These are phyloP conservation scores for Drosophila bocki DNA, from an alignment of 1,140 invertebrate genomes.

Conservation along the genomic window DNA sequence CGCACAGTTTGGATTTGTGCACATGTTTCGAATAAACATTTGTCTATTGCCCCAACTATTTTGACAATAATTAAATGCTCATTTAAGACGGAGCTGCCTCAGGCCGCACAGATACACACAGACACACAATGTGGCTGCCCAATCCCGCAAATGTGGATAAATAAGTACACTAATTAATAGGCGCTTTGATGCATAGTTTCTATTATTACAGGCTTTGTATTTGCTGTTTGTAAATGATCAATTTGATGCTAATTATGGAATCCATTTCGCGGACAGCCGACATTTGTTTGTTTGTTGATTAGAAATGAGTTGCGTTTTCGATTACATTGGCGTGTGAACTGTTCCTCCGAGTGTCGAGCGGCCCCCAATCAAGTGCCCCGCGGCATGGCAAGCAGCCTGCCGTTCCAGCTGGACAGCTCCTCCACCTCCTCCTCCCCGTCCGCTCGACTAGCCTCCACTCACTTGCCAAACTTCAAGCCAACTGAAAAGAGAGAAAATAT, in stretches of 20 bases:
- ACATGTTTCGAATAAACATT: conserved; percentile 43
- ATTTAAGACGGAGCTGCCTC: conserved; percentile 1
- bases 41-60: conserved; percentile 30
- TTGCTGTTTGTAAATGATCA: conserved; percentile 59
- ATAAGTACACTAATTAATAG: conserved; percentile 37
- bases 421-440: conserved; percentile 1
- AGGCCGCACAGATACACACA: conserved; percentile 1
- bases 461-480: conserved; percentile 74
- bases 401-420: conserved; percentile 4
- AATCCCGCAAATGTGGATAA: conserved; percentile 20
- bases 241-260: conserved; percentile 62
- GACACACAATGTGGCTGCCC: conserved; percentile 9
- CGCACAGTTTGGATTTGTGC: conserved; percentile 35
- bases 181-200: conserved; percentile 38
- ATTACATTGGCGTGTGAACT: neutral
- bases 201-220: conserved; percentile 41
- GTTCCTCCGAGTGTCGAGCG: conserved; percentile 5
- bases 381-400: conserved; percentile 6
- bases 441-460: conserved; percentile 55
- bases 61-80: conserved; percentile 54
- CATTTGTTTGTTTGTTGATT: conserved; percentile 33
- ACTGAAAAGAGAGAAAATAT: conserved; percentile 21
- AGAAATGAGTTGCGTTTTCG: conserved; percentile 31
- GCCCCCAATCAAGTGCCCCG: conserved; percentile 25
- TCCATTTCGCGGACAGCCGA: conserved; percentile 19